Evolutionary conservation across 2,113 vertebrate genomes (phyloP).

Genomic region (Barbus barbus): DNA sequence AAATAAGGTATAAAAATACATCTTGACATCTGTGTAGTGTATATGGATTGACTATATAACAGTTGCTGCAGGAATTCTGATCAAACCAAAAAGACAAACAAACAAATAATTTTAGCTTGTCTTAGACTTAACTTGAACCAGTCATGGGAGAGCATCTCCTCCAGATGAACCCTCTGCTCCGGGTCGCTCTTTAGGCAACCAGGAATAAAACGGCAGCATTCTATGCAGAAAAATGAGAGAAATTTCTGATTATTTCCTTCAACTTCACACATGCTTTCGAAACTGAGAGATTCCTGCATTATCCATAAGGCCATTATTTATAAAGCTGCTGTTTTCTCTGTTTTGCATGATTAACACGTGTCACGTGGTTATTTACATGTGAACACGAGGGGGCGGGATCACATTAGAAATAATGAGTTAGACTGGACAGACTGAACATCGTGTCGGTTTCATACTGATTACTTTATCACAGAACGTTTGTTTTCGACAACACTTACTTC

Average conservation of each 20-base stretch:
- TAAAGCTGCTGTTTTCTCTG: no score
- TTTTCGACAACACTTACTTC: no score
- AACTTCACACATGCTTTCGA: background rate
- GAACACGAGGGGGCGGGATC: no score
- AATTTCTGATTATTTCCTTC: background rate
- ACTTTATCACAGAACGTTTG: no score
- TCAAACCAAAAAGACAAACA: background rate
- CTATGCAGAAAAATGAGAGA: background rate
- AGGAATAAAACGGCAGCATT: background rate
- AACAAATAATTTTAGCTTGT: no score
- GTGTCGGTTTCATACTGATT: no score
- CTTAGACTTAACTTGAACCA: background rate
- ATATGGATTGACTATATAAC: no score
- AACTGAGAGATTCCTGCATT: background rate
- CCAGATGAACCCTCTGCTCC: background rate
- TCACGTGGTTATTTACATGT: no score
- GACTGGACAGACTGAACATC: no score
- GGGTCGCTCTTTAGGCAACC: background rate
- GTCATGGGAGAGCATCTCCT: background rate
- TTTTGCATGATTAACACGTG: no score
- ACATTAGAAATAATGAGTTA: no score
- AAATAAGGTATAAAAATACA: background rate
- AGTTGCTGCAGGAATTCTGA: no score
- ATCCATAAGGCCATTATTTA: background rate
- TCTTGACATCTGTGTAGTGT: background rate